Evolutionary conservation across 92 coral and sea anemone species (phyloP).

Genomic region (Epizoanthus stellaris): DNA sequence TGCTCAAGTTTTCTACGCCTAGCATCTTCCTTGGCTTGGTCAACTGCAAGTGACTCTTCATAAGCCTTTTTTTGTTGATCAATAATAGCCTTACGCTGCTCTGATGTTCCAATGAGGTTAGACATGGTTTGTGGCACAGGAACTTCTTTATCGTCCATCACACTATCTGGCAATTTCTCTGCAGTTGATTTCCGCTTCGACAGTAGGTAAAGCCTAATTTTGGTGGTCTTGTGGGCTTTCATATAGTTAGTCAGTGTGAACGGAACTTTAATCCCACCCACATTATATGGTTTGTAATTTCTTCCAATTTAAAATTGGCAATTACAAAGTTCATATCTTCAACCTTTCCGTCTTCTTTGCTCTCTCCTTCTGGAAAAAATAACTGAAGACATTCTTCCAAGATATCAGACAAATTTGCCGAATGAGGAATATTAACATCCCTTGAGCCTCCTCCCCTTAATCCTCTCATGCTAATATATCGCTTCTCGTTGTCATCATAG

Average conservation of each 20-base stretch:
- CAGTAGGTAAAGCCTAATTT: constrained; percentile 52
- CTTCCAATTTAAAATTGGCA: constrained; percentile 47
- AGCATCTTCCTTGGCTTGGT: constrained; percentile 47
- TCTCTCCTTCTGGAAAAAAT: constrained; percentile 55
- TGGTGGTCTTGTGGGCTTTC: constrained; percentile 44
- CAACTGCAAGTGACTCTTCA: constrained; percentile 38
- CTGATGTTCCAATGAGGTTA: constrained; percentile 40
- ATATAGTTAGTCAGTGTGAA: constrained; percentile 46
- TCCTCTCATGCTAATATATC: constrained; percentile 42
- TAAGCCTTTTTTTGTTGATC: constrained; percentile 44
- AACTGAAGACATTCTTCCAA: constrained; percentile 28
- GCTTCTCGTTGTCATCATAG: constrained; percentile 29
- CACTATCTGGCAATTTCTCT: neutral
- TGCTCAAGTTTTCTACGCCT: constrained; percentile 12
- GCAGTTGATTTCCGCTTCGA: constrained; percentile 23
- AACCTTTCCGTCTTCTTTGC: constrained; percentile 40
- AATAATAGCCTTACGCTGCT: constrained; percentile 25
- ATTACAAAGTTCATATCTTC: constrained; percentile 47
- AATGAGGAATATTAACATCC: constrained; percentile 40
- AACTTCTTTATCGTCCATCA: neutral
- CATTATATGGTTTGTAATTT: constrained; percentile 16
- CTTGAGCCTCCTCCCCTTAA: constrained; percentile 58
- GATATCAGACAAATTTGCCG: constrained; percentile 37
- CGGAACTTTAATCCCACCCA: constrained; percentile 45
- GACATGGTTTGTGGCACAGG: constrained; percentile 10